Evolutionary conservation across 1,140 invertebrate genomes (phyloP).

Genomic region (Tetramorium alpestre): DNA sequence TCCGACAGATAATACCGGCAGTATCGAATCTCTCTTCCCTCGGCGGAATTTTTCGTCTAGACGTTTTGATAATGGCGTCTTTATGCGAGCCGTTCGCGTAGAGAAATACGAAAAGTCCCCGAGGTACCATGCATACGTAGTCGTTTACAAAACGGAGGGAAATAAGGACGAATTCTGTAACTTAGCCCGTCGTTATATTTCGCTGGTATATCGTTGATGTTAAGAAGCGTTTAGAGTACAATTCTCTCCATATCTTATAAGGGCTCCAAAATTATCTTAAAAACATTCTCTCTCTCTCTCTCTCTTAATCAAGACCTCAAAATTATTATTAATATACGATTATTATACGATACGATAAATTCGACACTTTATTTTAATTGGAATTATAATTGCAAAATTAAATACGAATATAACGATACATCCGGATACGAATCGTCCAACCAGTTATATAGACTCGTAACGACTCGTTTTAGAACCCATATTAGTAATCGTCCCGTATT

Average conservation of each 20-base stretch:
- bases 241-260: neutral
- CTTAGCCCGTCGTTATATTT: conserved; percentile 35
- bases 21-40: conserved; percentile 1
- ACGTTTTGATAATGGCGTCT: conserved; percentile 59
- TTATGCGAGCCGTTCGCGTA: conserved; percentile 42
- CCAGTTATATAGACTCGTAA: no score
- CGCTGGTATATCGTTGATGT: neutral
- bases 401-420: neutral
- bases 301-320: neutral
- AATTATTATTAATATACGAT: neutral
- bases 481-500: neutral
- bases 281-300: neutral
- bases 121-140: conserved; percentile 26
- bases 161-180: conserved; percentile 8
- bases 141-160: conserved; percentile 20
- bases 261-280: neutral
- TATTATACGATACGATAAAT: neutral
- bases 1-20: neutral
- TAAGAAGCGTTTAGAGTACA: neutral
- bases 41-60: conserved; percentile 47
- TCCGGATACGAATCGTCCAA: neutral
- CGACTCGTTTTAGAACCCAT: neutral
- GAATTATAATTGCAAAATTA: neutral
- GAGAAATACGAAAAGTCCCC: conserved; percentile 53
- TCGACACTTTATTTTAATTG: neutral